Evolutionary conservation across 2,888 invertebrate genomes (phyloP).

Genomic region (Carterocephalus palaemon): DNA sequence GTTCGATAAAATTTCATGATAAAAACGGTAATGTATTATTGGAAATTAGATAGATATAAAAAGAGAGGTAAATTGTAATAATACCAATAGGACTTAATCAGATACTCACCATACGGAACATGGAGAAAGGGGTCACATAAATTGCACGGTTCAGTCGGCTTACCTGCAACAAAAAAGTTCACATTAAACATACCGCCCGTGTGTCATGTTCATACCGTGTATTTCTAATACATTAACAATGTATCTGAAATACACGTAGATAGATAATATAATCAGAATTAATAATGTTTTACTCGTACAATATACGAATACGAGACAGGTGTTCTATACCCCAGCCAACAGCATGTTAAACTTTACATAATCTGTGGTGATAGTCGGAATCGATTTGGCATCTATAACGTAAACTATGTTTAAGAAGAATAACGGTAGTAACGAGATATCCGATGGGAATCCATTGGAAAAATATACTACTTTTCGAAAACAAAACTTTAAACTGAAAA

Average conservation of each 20-base stretch:
- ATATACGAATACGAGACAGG: constrained; percentile 11
- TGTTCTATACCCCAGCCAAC: constrained; percentile 9
- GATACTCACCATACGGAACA: constrained; percentile 56
- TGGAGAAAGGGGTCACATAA: constrained; percentile 50
- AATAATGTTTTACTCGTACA: constrained; percentile 11
- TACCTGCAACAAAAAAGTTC: constrained; percentile 61
- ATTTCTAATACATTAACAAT: no score
- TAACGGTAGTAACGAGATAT: constrained; percentile 14
- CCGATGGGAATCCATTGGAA: constrained; percentile 5
- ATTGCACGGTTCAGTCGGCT: constrained; percentile 56
- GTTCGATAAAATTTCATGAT: no score
- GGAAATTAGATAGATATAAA: no score
- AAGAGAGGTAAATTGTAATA: no score
- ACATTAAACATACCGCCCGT: background rate
- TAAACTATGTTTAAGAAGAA: constrained; percentile 14
- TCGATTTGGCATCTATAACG: constrained; percentile 19
- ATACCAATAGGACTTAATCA: no score
- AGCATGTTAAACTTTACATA: constrained; percentile 11
- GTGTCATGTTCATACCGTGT: background rate
- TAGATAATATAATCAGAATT: no score
- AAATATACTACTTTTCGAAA: no score
- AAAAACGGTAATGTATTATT: no score
- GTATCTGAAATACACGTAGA: no score
- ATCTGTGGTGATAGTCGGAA: constrained; percentile 15
- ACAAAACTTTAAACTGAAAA: no score